A percentile compares a stretch with the other conserved stretches of the same genome.
phyloP scores from a whole-genome alignment of 1,140 invertebrate species.

The Sipha flava region DNA sequence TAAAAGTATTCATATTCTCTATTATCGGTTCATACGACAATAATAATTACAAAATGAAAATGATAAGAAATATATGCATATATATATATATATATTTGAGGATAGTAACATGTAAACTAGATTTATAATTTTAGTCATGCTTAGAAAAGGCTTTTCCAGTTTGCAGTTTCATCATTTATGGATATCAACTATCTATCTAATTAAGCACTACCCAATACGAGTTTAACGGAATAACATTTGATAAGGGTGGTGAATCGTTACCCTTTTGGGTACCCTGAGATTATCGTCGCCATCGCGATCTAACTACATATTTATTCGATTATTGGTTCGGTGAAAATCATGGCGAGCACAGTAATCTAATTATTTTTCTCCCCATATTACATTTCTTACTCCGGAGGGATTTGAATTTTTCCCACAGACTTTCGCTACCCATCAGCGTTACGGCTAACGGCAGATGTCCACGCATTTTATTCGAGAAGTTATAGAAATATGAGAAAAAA shows the following conservation, averaged over 20 bases:
- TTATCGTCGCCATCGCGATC: background rate
- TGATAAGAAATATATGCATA: background rate
- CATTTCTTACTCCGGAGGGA: background rate
- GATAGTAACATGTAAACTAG: background rate
- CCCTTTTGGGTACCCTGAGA: background rate
- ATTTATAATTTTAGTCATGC: background rate
- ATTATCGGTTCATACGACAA: constrained; percentile 14
- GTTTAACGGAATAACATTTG: background rate
- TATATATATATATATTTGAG: background rate
- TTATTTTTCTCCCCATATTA: background rate
- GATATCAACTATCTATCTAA: background rate
- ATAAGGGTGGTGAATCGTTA: background rate
- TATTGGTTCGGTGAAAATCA: background rate
- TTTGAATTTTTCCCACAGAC: constrained; percentile 23
- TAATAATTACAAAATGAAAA: background rate
- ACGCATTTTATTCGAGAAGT: background rate
- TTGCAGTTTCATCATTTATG: background rate
- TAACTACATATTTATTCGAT: constrained; percentile 24
- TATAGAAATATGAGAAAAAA: background rate
- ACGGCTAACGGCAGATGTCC: background rate
- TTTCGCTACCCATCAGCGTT: background rate
- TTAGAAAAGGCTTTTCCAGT: background rate
- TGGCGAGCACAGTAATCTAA: background rate
- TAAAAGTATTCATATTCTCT: constrained; percentile 7
- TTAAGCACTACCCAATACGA: background rate